A percentile compares a stretch with the other conserved stretches of the same genome.
Evolutionary conservation across 2,113 vertebrate species (phyloP).

Genomic region (Butorides virescens): DNA sequence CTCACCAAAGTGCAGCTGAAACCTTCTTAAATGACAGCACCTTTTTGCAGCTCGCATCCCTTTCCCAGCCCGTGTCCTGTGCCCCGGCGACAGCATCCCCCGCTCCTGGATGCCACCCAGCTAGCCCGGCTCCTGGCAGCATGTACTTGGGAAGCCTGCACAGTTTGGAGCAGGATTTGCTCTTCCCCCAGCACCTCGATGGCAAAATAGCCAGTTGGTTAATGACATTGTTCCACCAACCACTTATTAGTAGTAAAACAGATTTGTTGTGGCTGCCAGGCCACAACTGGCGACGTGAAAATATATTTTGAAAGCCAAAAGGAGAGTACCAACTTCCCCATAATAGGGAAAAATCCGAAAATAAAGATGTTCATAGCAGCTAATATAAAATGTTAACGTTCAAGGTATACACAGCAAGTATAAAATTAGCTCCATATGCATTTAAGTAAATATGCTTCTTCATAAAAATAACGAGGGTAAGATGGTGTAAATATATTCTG

Average conservation of each 20-base stretch:
- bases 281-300: background rate
- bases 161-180: background rate
- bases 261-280: background rate
- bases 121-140: background rate
- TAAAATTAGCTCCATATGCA: background rate
- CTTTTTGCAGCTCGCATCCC: background rate
- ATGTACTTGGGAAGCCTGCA: background rate
- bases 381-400: background rate
- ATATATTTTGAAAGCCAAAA: background rate
- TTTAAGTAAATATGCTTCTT: background rate
- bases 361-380: background rate
- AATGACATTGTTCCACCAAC: background rate
- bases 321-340: background rate
- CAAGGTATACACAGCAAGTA: background rate
- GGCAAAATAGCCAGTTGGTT: background rate
- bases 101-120: background rate
- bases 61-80: background rate
- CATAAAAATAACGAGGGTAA: background rate
- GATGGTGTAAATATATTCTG: background rate
- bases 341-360: background rate
- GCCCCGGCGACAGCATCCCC: background rate
- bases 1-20: background rate
- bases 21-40: accelerated
- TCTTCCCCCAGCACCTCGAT: background rate
- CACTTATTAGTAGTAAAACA: background rate